Percentiles rank a stretch among this genome's conserved stretches.
Evolutionary conservation across 2,797 vertebrate species (phyloP).

Genomic region (Alca torda): DNA sequence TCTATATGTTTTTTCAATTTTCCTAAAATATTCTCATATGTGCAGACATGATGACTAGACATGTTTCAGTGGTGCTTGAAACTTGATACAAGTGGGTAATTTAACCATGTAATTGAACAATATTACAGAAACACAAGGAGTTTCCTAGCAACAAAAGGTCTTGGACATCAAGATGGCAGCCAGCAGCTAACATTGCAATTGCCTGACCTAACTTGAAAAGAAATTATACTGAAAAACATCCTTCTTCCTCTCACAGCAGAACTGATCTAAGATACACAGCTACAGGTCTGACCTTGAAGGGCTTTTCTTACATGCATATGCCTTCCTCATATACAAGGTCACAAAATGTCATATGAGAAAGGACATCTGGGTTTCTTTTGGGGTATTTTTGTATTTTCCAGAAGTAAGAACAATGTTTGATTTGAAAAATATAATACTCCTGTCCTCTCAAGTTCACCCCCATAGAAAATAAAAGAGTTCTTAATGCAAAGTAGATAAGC

Average conservation of each 20-base stretch:
- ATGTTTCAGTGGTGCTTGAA: conserved; percentile 64
- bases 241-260: not conserved
- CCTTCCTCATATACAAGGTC: not conserved
- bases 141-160: conserved; percentile 58
- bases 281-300: not conserved
- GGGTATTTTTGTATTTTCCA: not conserved
- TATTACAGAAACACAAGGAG: conserved; percentile 57
- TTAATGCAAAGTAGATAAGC: not conserved
- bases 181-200: not conserved
- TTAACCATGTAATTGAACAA: conserved; percentile 51
- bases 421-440: not conserved
- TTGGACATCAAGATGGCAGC: conserved; percentile 53
- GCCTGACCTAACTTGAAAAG: conserved; percentile 21
- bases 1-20: conserved; percentile 58
- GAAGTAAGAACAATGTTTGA: not conserved
- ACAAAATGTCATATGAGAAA: not conserved
- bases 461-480: not conserved
- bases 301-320: not conserved
- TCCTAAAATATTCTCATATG: conserved; percentile 69
- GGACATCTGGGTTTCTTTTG: not conserved
- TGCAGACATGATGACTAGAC: conserved; percentile 66
- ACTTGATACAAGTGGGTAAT: conserved; percentile 48
- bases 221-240: not conserved
- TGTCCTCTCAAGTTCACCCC: not conserved
- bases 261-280: not conserved